Evolutionary conservation across 2,113 vertebrate species (phyloP).

Genomic region (Actenoides hombroni): DNA sequence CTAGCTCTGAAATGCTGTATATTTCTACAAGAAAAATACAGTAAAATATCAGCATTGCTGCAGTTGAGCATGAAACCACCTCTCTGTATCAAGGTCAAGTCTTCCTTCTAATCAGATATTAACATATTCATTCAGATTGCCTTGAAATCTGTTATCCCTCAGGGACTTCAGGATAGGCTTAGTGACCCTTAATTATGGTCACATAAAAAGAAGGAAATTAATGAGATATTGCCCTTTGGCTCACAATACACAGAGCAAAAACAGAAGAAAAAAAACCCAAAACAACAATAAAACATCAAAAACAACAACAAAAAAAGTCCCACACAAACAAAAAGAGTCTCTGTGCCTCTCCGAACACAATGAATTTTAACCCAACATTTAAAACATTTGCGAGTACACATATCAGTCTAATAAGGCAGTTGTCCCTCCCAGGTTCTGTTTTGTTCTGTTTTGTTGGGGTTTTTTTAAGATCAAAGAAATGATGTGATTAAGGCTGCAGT

Average conservation of each 20-base stretch:
- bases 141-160: background rate
- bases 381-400: background rate
- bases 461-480: background rate
- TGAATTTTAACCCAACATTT: background rate
- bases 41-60: background rate
- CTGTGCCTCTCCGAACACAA: rapidly evolving
- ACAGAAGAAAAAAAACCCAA: background rate
- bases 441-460: rapidly evolving
- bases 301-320: background rate
- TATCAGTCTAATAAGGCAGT: background rate
- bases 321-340: background rate
- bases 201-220: background rate
- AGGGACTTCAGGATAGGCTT: background rate
- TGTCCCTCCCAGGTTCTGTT: background rate
- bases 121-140: background rate
- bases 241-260: background rate
- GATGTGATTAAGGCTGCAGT: background rate
- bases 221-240: slow-evolving; percentile 10
- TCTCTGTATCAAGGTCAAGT: background rate
- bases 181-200: slow-evolving; percentile 30
- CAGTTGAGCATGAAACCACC: background rate
- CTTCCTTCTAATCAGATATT: slow-evolving; percentile 5
- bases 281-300: background rate
- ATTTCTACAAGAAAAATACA: background rate
- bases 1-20: background rate